Conservation (phyloP, 30 jellyfish, hydroid and myxozoan genomes). For the Clytia hemisphaerica region DNA sequence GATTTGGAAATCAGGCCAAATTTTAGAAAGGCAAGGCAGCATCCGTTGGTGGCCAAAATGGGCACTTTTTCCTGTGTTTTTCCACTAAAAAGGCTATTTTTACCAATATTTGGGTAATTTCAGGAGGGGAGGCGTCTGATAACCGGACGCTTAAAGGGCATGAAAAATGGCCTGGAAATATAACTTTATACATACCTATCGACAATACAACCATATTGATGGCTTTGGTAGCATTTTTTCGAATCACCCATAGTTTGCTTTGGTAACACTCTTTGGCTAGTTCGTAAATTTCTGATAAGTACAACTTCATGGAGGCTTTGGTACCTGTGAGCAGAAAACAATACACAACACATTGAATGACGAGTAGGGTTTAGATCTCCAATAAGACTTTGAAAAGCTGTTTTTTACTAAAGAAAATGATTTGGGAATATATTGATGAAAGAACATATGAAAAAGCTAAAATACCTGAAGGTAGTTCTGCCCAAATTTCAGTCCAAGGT, state of each 20-base stretch:
- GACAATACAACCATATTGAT: constrained; percentile 59
- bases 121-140: too few species aligned
- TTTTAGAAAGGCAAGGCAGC: too few species aligned
- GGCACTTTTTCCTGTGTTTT: too few species aligned
- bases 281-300: constrained; percentile 50
- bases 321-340: constrained; percentile 43
- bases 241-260: constrained; percentile 61
- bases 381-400: too few species aligned
- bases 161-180: neutral
- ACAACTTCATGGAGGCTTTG: constrained; percentile 63
- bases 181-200: constrained; percentile 38
- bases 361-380: neutral
- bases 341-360: neutral
- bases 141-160: neutral
- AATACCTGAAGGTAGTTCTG: constrained; percentile 58
- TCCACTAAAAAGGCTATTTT: too few species aligned
- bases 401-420: too few species aligned
- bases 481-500: constrained; percentile 88
- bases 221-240: constrained; percentile 66
- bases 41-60: too few species aligned
- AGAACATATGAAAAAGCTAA: neutral
- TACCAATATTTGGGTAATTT: too few species aligned
- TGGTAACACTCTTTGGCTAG: constrained; percentile 28
- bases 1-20: too few species aligned
- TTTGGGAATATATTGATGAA: neutral